Conservation (phyloP, 2,113 vertebrate species). For the Psammodynastes pulverulentus region DNA sequence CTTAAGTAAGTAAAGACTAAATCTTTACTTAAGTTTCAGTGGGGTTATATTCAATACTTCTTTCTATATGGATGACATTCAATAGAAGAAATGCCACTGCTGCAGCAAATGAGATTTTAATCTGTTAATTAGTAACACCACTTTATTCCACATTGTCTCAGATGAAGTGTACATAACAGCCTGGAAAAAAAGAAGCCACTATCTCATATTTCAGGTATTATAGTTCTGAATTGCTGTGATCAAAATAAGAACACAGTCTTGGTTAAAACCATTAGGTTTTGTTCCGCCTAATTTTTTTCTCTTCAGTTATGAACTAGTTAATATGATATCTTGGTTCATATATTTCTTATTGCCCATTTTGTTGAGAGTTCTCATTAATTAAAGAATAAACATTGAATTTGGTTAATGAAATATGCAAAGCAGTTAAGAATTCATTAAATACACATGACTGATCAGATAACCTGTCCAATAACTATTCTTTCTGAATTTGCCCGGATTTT, state of each 20-base stretch:
- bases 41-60: not conserved
- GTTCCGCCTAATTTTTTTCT: not conserved
- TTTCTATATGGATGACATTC: not conserved
- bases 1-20: too few relatives aligned
- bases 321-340: slow-evolving; percentile 10
- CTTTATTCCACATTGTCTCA: not conserved
- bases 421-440: slow-evolving; percentile 10
- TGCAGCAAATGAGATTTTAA: not conserved
- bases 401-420: slow-evolving; percentile 15
- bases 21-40: not conserved
- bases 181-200: not conserved
- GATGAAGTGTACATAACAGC: not conserved
- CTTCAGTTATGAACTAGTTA: not conserved
- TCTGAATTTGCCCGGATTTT: slow-evolving; percentile 10
- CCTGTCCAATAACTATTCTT: slow-evolving; percentile 4
- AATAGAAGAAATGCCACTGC: not conserved
- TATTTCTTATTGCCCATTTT: not conserved
- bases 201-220: not conserved
- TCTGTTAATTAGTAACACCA: not conserved
- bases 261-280: slow-evolving; percentile 16
- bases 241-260: not conserved
- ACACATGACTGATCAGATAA: slow-evolving; percentile 14
- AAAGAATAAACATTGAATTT: not conserved
- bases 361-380: slow-evolving; percentile 24
- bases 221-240: not conserved